A percentile compares a stretch with the other conserved stretches of the same genome.
Evolutionary conservation across 2,888 invertebrate genomes (phyloP).

Genomic region (Junonia oenone): DNA sequence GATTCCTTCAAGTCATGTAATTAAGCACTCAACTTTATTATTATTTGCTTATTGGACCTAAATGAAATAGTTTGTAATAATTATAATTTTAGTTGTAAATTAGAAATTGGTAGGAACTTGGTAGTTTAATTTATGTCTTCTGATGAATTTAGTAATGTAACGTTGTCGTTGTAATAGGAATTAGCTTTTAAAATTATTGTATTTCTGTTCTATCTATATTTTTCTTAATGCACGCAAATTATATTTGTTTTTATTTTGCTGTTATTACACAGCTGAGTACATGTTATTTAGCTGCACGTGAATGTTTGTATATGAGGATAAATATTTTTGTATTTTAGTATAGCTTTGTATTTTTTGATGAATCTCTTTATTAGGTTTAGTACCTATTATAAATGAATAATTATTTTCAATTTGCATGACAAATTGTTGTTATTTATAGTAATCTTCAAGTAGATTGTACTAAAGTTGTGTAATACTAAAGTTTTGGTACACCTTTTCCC

Average conservation of each 20-base stretch:
- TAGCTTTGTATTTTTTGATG: not conserved
- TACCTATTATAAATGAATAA: not conserved
- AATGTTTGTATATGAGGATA: not conserved
- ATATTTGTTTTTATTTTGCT: not conserved
- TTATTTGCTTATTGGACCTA: constrained; percentile 33
- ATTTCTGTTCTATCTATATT: constrained; percentile 1
- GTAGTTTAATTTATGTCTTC: constrained; percentile 12
- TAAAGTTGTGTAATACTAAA: too few relatives aligned
- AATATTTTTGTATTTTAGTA: not conserved
- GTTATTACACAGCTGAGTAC: not conserved
- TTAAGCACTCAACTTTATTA: constrained; percentile 66
- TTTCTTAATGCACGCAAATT: constrained; percentile 27
- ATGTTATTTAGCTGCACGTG: not conserved
- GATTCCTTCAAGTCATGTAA: constrained; percentile 65
- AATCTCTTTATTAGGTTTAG: not conserved
- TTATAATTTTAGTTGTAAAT: constrained; percentile 10
- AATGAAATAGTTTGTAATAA: constrained; percentile 15
- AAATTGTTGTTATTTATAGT: not conserved
- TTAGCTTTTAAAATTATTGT: constrained; percentile 11
- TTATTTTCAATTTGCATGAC: not conserved
- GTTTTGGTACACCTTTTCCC: too few relatives aligned
- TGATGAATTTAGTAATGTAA: constrained; percentile 10
- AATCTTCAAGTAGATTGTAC: not conserved
- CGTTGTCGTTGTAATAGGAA: constrained; percentile 15
- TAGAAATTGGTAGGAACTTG: constrained; percentile 13